Evolutionary conservation across 2,113 vertebrate genomes (phyloP), one percentile per base, ranked within the genome.

Genomic region (Baryphthengus martii): DNA sequence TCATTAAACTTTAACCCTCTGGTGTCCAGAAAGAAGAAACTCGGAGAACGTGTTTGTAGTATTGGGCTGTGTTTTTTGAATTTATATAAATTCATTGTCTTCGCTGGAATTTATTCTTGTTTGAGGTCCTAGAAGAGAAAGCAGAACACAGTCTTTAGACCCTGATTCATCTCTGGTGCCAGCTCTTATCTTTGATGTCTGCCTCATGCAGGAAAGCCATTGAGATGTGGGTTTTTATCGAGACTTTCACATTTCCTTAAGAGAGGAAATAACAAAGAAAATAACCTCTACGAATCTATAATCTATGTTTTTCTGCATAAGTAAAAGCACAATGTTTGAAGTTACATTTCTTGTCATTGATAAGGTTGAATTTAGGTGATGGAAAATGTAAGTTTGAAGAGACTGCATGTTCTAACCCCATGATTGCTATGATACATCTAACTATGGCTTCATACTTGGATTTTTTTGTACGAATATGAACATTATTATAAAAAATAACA

Each of bases 141-240:
- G 39, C 79, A 84, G 70, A 94, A 71, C 9, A 4, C 4, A 21
- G 63, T 65, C 33, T 78, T 93, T 68, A 79, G 26, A 92, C 71
- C 81, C 44, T 7, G 31, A 73, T 78, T 89, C 49, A 90, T 85
- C 78, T 74, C 82, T 89, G 37, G 72, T 95, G 83, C 85, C 50
- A 93, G 62, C 33, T 95, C 90, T 52, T 95, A 45, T 13, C 90
- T 93, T 93, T 96, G 82, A 90, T 66, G 77, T 72, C 40, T 77
- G 40, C 29, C 59, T 79, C 70, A n/a, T 65, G 20, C n/a, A 75
- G 28, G 82, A 71, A 93, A 89, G 49, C 55, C 68, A 68, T 87
- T 79, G 93, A 78, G n/a, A 33, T 89, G n/a, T 6, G 4, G 47
- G 52, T 9, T 70, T 95, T 82, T 59, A 17, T 52, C 23, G 85